phyloP scores from a whole-genome alignment of 1,140 invertebrate genomes.

The Drosophila nebulosa region DNA sequence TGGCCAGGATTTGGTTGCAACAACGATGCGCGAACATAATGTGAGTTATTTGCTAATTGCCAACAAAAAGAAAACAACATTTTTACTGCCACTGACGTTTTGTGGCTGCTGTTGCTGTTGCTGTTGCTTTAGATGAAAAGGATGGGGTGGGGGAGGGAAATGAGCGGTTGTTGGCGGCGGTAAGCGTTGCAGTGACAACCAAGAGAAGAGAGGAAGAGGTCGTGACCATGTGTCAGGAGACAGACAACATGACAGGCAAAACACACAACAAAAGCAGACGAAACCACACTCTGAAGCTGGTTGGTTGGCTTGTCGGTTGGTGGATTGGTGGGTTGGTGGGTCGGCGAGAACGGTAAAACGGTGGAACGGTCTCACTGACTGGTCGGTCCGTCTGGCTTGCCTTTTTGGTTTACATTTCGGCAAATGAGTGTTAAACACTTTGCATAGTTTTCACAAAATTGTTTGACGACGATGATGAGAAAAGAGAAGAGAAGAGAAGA shows the following conservation, averaged over 20 bases:
- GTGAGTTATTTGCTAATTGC: conserved; percentile 67
- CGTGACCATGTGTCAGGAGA: conserved; percentile 2
- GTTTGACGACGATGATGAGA: neutral
- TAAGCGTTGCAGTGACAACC: neutral
- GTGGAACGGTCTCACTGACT: neutral
- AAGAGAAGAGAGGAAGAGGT: neutral
- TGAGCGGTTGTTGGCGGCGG: neutral
- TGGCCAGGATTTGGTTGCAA: conserved; percentile 34
- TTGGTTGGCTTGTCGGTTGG: neutral
- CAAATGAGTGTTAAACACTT: conserved; percentile 51
- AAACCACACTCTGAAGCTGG: conserved; percentile 24
- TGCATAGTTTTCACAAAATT: conserved; percentile 24
- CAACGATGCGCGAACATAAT: conserved; percentile 45
- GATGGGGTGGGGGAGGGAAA: neutral
- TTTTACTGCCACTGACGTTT: conserved; percentile 17
- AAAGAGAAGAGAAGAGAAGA: neutral
- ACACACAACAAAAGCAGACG: conserved; percentile 11
- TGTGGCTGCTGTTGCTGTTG: neutral
- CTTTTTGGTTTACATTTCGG: conserved; percentile 43
- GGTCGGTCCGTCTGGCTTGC: neutral
- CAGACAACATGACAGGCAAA: conserved; percentile 41
- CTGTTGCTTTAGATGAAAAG: neutral
- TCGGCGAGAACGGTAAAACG: too few species aligned
- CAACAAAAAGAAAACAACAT: conserved; percentile 37
- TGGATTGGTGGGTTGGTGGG: neutral